phyloP scores from a whole-genome alignment of 2,888 invertebrate genomes.

The Campaea margaritaria region DNA sequence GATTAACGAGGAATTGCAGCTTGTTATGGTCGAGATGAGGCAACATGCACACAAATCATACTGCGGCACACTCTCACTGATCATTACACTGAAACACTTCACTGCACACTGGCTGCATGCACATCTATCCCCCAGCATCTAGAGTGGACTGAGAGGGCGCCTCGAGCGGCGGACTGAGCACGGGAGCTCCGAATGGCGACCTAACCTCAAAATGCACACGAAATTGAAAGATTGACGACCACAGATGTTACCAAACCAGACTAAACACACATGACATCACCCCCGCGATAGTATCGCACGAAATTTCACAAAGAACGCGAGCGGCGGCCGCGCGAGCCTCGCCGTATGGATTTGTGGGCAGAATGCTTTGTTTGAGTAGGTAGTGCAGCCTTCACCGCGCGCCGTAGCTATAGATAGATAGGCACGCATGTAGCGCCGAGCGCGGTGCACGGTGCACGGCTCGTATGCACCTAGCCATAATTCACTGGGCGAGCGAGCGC shows the following conservation, averaged over 20 bases:
- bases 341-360: slow-evolving; percentile 74
- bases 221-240: slow-evolving; percentile 69
- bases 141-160: slow-evolving; percentile 23
- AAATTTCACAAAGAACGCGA: slow-evolving; percentile 70
- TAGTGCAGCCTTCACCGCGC: slow-evolving; percentile 80
- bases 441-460: slow-evolving; percentile 62
- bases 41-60: slow-evolving; percentile 43
- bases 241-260: slow-evolving; percentile 75
- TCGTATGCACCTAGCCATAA: slow-evolving; percentile 75
- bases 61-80: slow-evolving; percentile 51
- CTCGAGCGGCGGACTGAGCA: slow-evolving; percentile 35
- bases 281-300: slow-evolving; percentile 59
- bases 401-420: slow-evolving; percentile 62
- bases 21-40: slow-evolving; percentile 45
- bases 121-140: background rate
- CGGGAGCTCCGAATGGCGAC: slow-evolving; percentile 64
- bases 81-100: slow-evolving; percentile 52
- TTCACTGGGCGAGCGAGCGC: slow-evolving; percentile 70
- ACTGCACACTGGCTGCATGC: slow-evolving; percentile 44
- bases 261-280: slow-evolving; percentile 67
- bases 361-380: slow-evolving; percentile 83
- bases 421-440: slow-evolving; percentile 60
- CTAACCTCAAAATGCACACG: slow-evolving; percentile 81
- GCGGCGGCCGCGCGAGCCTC: slow-evolving; percentile 61
- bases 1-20: slow-evolving; percentile 47